phyloP scores from a whole-genome alignment of 2,113 vertebrate genomes.

The Grantiella picta region DNA sequence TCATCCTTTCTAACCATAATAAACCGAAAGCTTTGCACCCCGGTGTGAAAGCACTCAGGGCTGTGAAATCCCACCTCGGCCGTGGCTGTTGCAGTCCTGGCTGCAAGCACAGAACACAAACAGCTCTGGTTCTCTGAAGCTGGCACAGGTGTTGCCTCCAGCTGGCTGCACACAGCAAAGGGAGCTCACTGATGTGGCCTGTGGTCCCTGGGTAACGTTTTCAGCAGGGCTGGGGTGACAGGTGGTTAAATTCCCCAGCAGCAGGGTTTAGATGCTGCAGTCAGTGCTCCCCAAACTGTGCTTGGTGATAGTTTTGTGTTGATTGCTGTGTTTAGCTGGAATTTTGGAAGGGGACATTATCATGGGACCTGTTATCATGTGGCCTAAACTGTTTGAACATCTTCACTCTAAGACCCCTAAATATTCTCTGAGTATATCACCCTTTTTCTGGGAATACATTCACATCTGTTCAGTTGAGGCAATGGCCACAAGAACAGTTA shows the following conservation, averaged over 20 bases:
- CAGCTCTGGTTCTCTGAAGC: background rate
- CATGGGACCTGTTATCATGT: too few species aligned
- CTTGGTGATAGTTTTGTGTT: background rate
- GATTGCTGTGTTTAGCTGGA: background rate
- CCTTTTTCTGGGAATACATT: background rate
- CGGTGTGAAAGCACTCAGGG: background rate
- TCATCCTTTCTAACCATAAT: fast-evolving
- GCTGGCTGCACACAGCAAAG: background rate
- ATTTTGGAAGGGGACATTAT: background rate
- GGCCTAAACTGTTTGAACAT: background rate
- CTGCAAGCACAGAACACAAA: fast-evolving
- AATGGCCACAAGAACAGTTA: background rate
- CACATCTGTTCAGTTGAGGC: background rate
- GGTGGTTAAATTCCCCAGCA: background rate
- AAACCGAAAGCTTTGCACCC: fast-evolving
- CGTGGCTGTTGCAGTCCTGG: background rate
- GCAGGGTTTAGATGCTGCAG: background rate
- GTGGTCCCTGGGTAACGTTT: background rate
- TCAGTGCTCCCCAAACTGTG: background rate
- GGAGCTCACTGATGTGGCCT: background rate
- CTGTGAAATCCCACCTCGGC: background rate
- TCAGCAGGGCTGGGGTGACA: fast-evolving
- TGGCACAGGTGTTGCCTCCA: background rate
- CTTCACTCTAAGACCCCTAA: background rate
- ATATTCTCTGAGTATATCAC: background rate